Evolutionary conservation across 2,888 invertebrate species (phyloP), one percentile per base, ranked within the genome.

Genomic region (Choristoneura rosaceana): DNA sequence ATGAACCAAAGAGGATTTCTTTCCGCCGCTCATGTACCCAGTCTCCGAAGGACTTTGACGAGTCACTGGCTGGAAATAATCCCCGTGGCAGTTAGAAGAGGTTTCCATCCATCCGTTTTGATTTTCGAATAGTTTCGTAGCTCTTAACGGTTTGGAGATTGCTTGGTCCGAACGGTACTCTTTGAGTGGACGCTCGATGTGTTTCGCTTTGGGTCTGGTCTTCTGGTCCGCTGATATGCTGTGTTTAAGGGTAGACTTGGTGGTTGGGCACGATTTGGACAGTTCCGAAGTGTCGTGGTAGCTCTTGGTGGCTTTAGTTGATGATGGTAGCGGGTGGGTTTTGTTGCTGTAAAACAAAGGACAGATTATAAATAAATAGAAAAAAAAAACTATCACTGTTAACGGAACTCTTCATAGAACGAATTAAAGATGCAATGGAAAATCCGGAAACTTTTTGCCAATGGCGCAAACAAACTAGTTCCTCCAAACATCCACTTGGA

Each of bases 191-290:
- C 86, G 81, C 2, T 92, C 91, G 52, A 70, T 0, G 76, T 78
- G 74, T 75, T 87, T 83, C 10, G 76, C 64, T 45, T 84, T 85
- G 0, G 83, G 76, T 1, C 89, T 79, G 1, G 77, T 70, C 76
- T 92, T 92, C 52, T 86, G 84, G 75, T 92, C 92, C 0, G 93
- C 92, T 0, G 93, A 93, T 0, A 82, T 80, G 76, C 85, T 88
- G 14, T 85, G 71, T 34, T 83, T 73, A 10, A 73, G 69, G 10
- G 73, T 60, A 12, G 71, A 81, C 74, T 92, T 91, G 2, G 84
- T 78, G 75, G 86, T 88, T 58, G 80, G 70, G 61, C 83, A 81
- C 0, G 80, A 74, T 75, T 86, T 88, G 1, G 82, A 43, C 0
- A 78, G 55, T 3, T 91, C 91, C 0, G 79, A 69, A 0, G 84